These are phyloP conservation scores for Oreochromis grahami DNA, from an alignment of 2,797 vertebrate genomes.

Conservation along the genomic window DNA sequence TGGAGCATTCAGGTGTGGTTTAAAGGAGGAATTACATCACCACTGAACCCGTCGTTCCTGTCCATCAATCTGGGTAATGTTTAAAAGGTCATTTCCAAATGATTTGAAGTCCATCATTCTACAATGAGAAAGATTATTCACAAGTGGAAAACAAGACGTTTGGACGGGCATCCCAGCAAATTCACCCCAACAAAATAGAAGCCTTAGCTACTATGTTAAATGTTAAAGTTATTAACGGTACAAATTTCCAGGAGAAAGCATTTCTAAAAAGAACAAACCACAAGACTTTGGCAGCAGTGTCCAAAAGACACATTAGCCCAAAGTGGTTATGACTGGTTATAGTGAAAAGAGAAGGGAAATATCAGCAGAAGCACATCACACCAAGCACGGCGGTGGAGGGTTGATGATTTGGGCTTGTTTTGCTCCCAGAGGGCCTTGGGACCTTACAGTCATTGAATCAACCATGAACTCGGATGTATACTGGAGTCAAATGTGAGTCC, in stretches of 20 bases:
- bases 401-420: neutral
- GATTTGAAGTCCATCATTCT: neutral
- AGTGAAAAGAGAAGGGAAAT: neutral
- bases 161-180: neutral
- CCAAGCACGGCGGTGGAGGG: neutral
- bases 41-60: accelerated
- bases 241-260: neutral
- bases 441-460: neutral
- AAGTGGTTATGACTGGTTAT: neutral
- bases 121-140: neutral
- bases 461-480: neutral
- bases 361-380: neutral
- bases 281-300: neutral
- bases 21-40: neutral
- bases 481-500: neutral
- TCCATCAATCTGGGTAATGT: neutral
- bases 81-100: neutral
- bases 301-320: neutral
- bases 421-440: neutral
- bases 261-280: neutral
- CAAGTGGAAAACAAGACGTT: neutral
- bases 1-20: neutral
- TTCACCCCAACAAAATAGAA: neutral
- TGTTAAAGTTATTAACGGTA: neutral
- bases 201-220: neutral